These are phyloP conservation scores for Ochotona curzoniae DNA, from an alignment of 2,113 vertebrate species.

Conservation along the genomic window DNA sequence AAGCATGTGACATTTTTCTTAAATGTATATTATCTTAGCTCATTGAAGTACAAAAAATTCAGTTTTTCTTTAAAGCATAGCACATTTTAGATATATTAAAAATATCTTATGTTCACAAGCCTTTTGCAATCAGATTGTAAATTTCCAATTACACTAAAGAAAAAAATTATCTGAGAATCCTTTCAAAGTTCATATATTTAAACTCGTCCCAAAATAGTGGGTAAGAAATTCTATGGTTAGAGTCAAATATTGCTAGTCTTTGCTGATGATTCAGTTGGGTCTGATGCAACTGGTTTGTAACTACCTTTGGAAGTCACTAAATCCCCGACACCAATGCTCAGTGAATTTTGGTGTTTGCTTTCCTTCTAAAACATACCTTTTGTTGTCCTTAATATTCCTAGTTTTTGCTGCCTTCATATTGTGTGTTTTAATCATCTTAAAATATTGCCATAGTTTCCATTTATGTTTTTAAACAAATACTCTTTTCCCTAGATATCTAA, in stretches of 20 bases:
- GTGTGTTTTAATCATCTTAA: not conserved
- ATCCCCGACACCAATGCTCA: no score
- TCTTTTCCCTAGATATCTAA: not conserved
- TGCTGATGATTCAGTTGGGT: not conserved
- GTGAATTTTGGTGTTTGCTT: not conserved
- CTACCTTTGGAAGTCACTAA: not conserved
- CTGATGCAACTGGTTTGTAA: rapidly evolving
- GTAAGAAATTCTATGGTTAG: not conserved
- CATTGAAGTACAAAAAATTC: no score
- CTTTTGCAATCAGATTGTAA: not conserved
- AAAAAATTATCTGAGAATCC: not conserved
- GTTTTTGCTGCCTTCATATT: not conserved
- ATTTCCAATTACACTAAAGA: not conserved
- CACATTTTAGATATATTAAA: not conserved
- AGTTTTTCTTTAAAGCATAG: not conserved
- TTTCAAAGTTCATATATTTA: slow-evolving; percentile 2
- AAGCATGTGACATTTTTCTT: no score
- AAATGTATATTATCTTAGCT: no score
- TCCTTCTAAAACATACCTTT: not conserved
- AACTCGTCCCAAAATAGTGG: not conserved
- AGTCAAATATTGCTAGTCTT: not conserved
- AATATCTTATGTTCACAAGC: not conserved
- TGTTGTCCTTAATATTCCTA: not conserved
- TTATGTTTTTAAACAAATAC: not conserved
- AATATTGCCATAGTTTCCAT: not conserved